Conservation (phyloP, 2,888 invertebrate genomes). For the Petrophora chlorosata region DNA sequence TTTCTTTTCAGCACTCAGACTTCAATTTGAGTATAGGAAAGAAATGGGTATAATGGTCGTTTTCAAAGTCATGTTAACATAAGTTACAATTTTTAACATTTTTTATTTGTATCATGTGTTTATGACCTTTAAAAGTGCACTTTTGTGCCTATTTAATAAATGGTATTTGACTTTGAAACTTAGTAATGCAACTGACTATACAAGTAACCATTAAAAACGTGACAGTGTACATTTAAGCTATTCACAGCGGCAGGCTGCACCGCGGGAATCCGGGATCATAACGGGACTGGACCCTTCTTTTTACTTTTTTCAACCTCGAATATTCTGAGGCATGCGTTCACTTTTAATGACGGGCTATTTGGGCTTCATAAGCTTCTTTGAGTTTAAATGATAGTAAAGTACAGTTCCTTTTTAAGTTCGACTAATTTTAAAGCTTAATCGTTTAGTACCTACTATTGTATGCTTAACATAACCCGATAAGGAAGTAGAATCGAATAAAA, state of each 20-base stretch:
- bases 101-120: too few relatives aligned
- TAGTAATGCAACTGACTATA: neutral
- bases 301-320: constrained; percentile 67
- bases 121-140: too few relatives aligned
- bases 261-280: constrained; percentile 68
- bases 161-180: too few relatives aligned
- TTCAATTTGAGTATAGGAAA: too few relatives aligned
- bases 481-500: too few relatives aligned
- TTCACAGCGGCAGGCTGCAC: constrained; percentile 38
- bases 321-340: constrained; percentile 69
- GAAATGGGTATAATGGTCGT: too few relatives aligned
- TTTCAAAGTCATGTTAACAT: too few relatives aligned
- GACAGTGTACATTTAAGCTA: constrained; percentile 35
- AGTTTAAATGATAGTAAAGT: constrained; percentile 5
- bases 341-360: constrained; percentile 69
- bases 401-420: neutral
- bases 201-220: constrained; percentile 16
- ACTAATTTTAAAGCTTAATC: neutral
- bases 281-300: constrained; percentile 73
- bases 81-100: too few relatives aligned
- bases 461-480: too few relatives aligned
- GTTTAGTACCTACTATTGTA: too few relatives aligned
- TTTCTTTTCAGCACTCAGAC: too few relatives aligned
- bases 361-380: constrained; percentile 30
- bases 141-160: too few relatives aligned